Evolutionary conservation across 2,888 invertebrate species (phyloP).

Genomic region (Fragum sueziense): DNA sequence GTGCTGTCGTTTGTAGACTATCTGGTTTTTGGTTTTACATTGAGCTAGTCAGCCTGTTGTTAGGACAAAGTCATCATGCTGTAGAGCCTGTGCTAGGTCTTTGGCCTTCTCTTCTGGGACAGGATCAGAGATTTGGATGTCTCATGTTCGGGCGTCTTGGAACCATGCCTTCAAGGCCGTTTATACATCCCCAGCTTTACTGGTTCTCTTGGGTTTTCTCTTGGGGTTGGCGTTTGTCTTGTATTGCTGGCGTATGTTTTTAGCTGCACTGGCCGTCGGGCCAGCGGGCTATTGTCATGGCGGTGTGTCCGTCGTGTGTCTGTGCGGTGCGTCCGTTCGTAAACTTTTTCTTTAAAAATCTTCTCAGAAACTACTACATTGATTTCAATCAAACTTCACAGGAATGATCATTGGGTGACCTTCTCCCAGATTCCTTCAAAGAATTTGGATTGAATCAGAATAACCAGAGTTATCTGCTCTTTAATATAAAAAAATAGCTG

Average conservation of each 20-base stretch:
- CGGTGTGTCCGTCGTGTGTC: no score
- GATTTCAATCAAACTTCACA: no score
- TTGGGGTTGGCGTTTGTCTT: conserved; percentile 40
- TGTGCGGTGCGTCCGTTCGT: no score
- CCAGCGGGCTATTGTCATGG: no score
- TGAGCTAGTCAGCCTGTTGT: conserved; percentile 18
- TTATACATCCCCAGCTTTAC: conserved; percentile 37
- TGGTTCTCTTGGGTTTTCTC: conserved; percentile 37
- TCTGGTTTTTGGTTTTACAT: conserved; percentile 37
- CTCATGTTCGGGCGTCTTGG: neutral
- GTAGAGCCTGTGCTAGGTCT: neutral
- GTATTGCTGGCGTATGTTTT: conserved; percentile 17
- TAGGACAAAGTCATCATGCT: neutral
- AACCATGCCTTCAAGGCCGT: conserved; percentile 34
- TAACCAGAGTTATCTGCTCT: no score
- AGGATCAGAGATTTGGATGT: neutral
- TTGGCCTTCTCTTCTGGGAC: neutral
- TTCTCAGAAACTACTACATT: no score
- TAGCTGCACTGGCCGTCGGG: no score
- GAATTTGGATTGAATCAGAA: no score
- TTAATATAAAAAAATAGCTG: no score
- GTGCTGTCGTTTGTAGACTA: conserved; percentile 27
- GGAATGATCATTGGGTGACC: no score
- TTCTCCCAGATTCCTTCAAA: no score
- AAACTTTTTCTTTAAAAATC: no score